Percentiles rank a stretch among this genome's conserved stretches.
Conservation (phyloP, 2,797 vertebrate genomes). For the Sebastolobus alascanus region DNA sequence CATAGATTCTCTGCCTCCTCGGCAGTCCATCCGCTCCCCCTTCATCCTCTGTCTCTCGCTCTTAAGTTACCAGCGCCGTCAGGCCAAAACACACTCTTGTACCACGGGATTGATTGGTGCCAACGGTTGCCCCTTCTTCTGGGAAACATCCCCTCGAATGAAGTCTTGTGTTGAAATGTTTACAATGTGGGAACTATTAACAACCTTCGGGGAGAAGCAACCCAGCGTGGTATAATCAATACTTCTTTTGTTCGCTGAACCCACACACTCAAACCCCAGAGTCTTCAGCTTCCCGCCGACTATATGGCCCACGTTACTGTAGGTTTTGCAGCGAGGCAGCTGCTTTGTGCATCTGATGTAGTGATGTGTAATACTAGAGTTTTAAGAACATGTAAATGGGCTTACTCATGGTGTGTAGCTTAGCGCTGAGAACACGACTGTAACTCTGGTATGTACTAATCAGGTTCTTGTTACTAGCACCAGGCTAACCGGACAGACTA, state of each 20-base stretch:
- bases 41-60: slow-evolving; percentile 46
- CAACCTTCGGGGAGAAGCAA: slow-evolving; percentile 70
- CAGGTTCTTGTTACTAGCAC: slow-evolving; percentile 67
- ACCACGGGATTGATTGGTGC: slow-evolving; percentile 75
- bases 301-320: slow-evolving; percentile 44
- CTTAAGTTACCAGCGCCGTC: slow-evolving; percentile 55
- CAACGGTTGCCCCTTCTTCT: slow-evolving; percentile 77
- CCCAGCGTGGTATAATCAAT: slow-evolving; percentile 76
- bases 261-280: slow-evolving; percentile 58
- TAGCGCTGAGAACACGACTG: slow-evolving; percentile 45
- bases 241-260: slow-evolving; percentile 77
- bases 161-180: slow-evolving; percentile 81
- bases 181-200: slow-evolving; percentile 81
- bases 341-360: slow-evolving; percentile 55
- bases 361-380: slow-evolving; percentile 63
- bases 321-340: slow-evolving; percentile 57
- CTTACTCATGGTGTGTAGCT: slow-evolving; percentile 61
- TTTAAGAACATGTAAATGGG: slow-evolving; percentile 70
- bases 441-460: slow-evolving; percentile 44
- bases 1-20: slow-evolving; percentile 51
- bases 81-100: slow-evolving; percentile 69
- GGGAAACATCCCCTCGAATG: slow-evolving; percentile 77
- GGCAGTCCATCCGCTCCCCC: slow-evolving; percentile 39
- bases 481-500: slow-evolving; percentile 37
- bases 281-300: slow-evolving; percentile 22